Conservation (phyloP, 1,140 invertebrate genomes). For the Orussus abietinus region DNA sequence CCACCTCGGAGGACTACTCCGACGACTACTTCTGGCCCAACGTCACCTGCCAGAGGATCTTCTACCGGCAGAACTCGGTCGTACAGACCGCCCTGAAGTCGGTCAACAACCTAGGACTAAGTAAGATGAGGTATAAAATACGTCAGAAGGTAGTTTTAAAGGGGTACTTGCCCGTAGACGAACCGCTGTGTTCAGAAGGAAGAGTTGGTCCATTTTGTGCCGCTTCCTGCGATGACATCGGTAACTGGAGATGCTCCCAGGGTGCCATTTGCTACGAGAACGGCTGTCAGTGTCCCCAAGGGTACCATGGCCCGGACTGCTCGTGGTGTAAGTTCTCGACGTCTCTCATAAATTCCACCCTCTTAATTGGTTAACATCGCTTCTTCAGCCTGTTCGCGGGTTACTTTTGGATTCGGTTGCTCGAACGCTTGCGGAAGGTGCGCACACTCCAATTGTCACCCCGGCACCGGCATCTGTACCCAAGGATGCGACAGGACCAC, state of each 20-base stretch:
- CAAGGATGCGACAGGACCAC: slow-evolving; percentile 5
- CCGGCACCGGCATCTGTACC: slow-evolving; percentile 13
- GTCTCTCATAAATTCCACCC: no score
- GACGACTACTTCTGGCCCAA: slow-evolving; percentile 6
- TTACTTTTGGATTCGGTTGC: slow-evolving; percentile 19
- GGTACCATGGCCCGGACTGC: slow-evolving; percentile 11
- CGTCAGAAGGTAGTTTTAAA: background rate
- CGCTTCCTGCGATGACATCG: background rate
- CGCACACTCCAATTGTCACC: background rate
- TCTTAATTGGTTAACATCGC: no score
- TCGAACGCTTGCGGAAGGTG: slow-evolving; percentile 16
- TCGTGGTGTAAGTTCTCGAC: slow-evolving; percentile 6
- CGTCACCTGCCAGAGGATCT: slow-evolving; percentile 24
- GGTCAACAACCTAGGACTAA: background rate
- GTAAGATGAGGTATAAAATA: slow-evolving; percentile 7
- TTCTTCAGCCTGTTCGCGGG: slow-evolving; percentile 13
- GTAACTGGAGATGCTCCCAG: background rate
- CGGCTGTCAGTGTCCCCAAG: slow-evolving; percentile 19
- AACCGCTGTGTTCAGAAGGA: slow-evolving; percentile 1
- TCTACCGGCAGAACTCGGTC: slow-evolving; percentile 13
- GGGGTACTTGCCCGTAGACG: slow-evolving; percentile 1
- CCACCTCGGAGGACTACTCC: slow-evolving; percentile 1
- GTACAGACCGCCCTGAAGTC: background rate
- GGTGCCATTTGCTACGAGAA: slow-evolving; percentile 13
- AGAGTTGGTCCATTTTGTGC: slow-evolving; percentile 17